These are phyloP conservation scores for Papilio demoleus DNA, from an alignment of 2,888 invertebrate species.

Conservation along the genomic window DNA sequence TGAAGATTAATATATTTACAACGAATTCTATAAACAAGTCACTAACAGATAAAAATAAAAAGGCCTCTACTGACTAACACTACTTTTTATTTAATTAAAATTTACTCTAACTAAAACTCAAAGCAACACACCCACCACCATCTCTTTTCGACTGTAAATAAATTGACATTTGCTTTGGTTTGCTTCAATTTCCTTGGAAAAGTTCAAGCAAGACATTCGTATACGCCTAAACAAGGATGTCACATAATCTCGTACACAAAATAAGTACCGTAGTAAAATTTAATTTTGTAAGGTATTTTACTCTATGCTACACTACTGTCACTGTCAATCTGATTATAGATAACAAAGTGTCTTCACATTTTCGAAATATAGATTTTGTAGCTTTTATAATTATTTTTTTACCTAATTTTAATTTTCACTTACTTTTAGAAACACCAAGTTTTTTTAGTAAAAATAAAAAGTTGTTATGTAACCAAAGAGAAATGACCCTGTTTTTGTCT, in stretches of 20 bases:
- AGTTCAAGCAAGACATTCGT: conserved; percentile 12
- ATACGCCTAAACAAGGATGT: conserved; percentile 30
- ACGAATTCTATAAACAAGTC: conserved; percentile 25
- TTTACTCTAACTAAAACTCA: conserved; percentile 61
- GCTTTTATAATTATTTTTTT: not conserved
- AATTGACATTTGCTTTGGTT: conserved; percentile 52
- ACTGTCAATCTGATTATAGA: conserved; percentile 21
- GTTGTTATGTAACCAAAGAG: too few species aligned
- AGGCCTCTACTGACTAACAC: conserved; percentile 41
- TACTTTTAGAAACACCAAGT: too few species aligned
- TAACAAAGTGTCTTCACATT: not conserved
- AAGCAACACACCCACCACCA: conserved; percentile 77
- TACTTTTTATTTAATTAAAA: conserved; percentile 52
- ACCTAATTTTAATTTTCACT: too few species aligned
- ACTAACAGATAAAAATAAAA: conserved; percentile 39
- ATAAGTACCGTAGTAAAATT: conserved; percentile 42
- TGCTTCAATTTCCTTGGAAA: conserved; percentile 29
- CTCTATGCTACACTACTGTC: not conserved
- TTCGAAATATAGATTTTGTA: not conserved
- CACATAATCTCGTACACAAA: not conserved
- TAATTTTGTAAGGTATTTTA: conserved; percentile 22
- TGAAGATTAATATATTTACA: conserved; percentile 24
- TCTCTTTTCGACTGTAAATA: conserved; percentile 74
- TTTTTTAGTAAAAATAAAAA: not conserved
- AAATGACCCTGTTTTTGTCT: not conserved